Conservation (phyloP, 1,140 invertebrate genomes). For the Hyphantria cunea region DNA sequence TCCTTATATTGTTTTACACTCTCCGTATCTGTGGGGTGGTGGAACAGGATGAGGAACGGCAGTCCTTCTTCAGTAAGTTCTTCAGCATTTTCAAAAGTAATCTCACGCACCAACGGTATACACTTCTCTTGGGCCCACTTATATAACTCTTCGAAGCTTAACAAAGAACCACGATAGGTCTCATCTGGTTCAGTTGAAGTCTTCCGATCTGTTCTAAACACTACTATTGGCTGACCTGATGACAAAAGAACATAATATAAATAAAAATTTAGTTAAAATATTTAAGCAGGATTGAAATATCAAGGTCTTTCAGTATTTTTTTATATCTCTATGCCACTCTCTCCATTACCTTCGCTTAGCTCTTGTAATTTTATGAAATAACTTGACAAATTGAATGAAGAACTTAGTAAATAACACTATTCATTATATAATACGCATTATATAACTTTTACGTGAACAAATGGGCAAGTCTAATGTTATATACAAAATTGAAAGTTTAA, state of each 20-base stretch:
- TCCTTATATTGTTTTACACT: slow-evolving; percentile 94
- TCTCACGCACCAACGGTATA: slow-evolving; percentile 93
- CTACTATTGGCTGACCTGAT: slow-evolving; percentile 87
- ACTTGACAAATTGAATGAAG: too few species aligned
- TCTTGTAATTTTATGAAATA: too few species aligned
- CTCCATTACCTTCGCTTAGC: too few species aligned
- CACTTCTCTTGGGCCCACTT: slow-evolving; percentile 96
- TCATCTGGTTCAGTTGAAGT: slow-evolving; percentile 91
- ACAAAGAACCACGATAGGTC: slow-evolving; percentile 88
- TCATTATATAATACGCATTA: too few species aligned
- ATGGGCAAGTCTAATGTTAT: too few species aligned
- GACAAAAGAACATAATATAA: too few species aligned
- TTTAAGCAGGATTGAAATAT: too few species aligned
- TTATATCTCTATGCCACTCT: too few species aligned
- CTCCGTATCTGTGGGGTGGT: slow-evolving; percentile 92
- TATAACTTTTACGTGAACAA: too few species aligned
- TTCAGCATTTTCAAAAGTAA: slow-evolving; percentile 99
- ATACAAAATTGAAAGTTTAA: too few species aligned
- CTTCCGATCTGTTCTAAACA: slow-evolving; percentile 90
- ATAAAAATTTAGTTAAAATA: background rate
- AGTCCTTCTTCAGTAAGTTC: slow-evolving; percentile 99
- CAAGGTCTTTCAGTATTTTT: too few species aligned
- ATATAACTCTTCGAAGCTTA: slow-evolving; percentile 89
- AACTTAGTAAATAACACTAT: too few species aligned
- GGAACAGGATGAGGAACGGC: slow-evolving; percentile 99